Evolutionary conservation across 2,113 vertebrate species (phyloP), one percentile per base, ranked within the genome.

Genomic region (Chascanopsetta lugubris): DNA sequence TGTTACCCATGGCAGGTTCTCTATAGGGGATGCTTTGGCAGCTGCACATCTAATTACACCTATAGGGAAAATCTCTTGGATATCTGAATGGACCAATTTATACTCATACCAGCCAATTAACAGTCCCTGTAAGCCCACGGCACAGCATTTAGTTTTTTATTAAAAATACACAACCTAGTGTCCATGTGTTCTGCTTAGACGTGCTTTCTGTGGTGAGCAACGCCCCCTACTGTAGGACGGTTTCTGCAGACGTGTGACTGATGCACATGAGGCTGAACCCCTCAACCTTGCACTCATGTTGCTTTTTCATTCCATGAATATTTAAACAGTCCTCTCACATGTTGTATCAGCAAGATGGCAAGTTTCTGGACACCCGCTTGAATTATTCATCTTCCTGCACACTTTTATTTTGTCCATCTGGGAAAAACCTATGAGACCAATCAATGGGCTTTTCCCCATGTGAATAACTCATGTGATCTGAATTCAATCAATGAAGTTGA

Each of bases 21-120:
- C 87, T 83, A 86, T 82, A 88, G 81, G 84, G 84, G 80, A 68
- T 72, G 75, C 50, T 63, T 77, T 84, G 81, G 77, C 83, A 85
- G 83, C 70, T 84, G 84, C 76, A 85, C 77, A 70, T 84, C 69
- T 86, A 88, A 90, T 90, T 85, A 90, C 74, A 85, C 77, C 83
- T 87, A 88, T 79, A 69, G 82, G 87, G 83, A 82, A 68, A 76
- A 79, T 72, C 56, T 82, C 61, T 62, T 79, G 72, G 40, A 79
- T 85, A 71, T 84, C 58, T 61, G 56, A 84, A 68, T 65, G 69
- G 50, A 46, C 66, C 64, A 63, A 70, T 80, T 83, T 78, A 74
- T 62, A 34, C 49, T 85, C 77, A 79, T 61, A 74, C 73, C 63
- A 72, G 64, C 72, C 74, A 72, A 79, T 87, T 83, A 84, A 62